Conservation (phyloP, 2,888 invertebrate species). For the Adineta ricciae region DNA sequence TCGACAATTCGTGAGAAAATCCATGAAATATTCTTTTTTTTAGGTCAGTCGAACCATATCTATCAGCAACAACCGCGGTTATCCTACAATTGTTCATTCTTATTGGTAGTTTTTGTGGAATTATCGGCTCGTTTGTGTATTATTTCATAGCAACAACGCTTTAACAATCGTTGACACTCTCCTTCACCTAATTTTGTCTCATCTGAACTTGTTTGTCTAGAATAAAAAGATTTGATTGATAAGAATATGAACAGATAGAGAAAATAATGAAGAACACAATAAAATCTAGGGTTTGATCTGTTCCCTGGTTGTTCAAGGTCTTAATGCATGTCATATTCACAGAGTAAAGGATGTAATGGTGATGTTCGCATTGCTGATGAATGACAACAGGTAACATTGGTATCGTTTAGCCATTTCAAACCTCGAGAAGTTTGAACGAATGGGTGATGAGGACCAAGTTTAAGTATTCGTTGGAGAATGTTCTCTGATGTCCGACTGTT, state of each 20-base stretch:
- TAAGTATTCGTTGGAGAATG: neutral
- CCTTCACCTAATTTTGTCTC: neutral
- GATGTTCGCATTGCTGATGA: neutral
- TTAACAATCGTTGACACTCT: neutral
- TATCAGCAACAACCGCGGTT: neutral
- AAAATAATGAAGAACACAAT: too few relatives aligned
- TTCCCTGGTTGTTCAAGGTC: neutral
- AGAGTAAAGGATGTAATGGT: neutral
- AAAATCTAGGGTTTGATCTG: too few relatives aligned
- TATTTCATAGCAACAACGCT: neutral
- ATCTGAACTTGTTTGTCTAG: neutral
- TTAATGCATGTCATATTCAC: neutral
- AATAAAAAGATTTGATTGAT: neutral
- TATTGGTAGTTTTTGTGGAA: neutral
- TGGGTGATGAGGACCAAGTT: neutral
- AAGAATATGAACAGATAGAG: neutral
- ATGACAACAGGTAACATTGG: neutral
- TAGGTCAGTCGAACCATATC: neutral
- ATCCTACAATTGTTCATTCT: neutral
- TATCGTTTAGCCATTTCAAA: neutral
- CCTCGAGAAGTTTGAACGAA: neutral
- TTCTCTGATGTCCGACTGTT: neutral
- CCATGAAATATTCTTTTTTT: neutral
- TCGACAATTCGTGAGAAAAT: neutral
- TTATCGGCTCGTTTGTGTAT: neutral